Base-by-base conservation (phyloP, 2,113 vertebrate species). In the Seriola quinqueradiata region DNA sequence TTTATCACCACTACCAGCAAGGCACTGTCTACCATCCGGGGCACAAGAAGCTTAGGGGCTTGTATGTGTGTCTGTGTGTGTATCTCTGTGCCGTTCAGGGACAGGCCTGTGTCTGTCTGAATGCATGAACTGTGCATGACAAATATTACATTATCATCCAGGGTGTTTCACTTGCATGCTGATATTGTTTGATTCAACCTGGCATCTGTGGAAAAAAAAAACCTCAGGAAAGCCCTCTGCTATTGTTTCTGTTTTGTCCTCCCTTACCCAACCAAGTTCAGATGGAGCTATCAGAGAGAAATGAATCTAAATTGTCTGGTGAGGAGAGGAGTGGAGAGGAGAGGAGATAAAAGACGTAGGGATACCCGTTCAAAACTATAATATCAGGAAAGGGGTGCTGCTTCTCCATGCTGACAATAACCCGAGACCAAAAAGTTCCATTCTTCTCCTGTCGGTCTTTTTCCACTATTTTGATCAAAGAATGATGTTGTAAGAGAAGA, bases 1-100 rank as follows among this genome's bases (percentile, higher is more conserved):
- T 93, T 93, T 85, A 92, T 93, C 92, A 89, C 75, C 82, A 87
- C 78, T 73, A 80, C 82, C 79, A 86, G 87, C 86, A 77, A 89
- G 84, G 80, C 80, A 76, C 79, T 78, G 86, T 89, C 87, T 87
- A 83, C 74, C 90, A 91, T 83, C 85, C 84, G 81, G 86, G 81
- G 82, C 69, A 32, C 76, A 68, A 87, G 77, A 70, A 86, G 89
- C 88, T 89, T 86, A 88, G 85, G 75, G 90, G 83, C 82, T 83
- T 73, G 82, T 73, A 16, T 72, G 50, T 80, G 79, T 75, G 57
- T 79, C 52, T 79, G 36, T 84, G 61, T 70, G 66, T 70, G 77
- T 75, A 60, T 40, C 12, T 76, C 50, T 59, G 71, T 42, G 64
- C 17, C 28, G 23, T 82, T 36, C 50, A 59, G 78, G 76, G 58